Base-by-base conservation (phyloP, 30 jellyfish, hydroid and myxozoan genomes). In the Clytia hemisphaerica region DNA sequence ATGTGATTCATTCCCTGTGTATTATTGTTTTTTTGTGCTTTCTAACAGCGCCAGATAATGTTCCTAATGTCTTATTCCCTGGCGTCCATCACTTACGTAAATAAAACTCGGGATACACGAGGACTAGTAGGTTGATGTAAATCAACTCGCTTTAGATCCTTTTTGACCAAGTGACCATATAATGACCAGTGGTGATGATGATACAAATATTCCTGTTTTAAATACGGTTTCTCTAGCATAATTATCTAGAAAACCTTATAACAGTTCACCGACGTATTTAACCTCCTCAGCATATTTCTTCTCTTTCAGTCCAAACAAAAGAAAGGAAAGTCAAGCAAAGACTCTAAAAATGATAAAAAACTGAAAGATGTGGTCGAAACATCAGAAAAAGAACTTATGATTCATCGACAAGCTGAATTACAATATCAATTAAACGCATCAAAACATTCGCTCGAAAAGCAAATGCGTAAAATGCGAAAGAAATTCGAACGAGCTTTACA, bases 401-500 rank as follows among this genome's bases (percentile, higher is more conserved):
- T 65, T 10, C 67, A 36, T 3, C 27, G 78, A 65, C 78, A 65
- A 44, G 62, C 78, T 0, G 78, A 65, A 44, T 67, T 65, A 2
- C 78, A 65, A 63, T 65, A 65, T 44, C 78, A 65, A 37, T 54
- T 69, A 28, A 69, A 69, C 63, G 55, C 27, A 4, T 46, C 82
- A 0, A 69, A 69, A 50, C 14, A 27, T 47, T 35, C 75, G 33
- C 78, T 69, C 21, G 82, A 69, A 32, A 48, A 69, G 29, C 75
- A 69, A 45, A 46, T 69, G 76, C 16, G 57, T 10, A 69, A 69
- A 46, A 46, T 69, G 76, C 33, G 76, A 45, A 69, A 51, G 27
- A 69, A 69, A 32, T 69, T 69, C 22, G 75, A 69, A 10, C 32
- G 35, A 46, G 75, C 75, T 10, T 25, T 69, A 2, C 49, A 55